These are phyloP conservation scores for Apodemia mormo DNA, from an alignment of 2,888 invertebrate genomes.

Conservation along the genomic window DNA sequence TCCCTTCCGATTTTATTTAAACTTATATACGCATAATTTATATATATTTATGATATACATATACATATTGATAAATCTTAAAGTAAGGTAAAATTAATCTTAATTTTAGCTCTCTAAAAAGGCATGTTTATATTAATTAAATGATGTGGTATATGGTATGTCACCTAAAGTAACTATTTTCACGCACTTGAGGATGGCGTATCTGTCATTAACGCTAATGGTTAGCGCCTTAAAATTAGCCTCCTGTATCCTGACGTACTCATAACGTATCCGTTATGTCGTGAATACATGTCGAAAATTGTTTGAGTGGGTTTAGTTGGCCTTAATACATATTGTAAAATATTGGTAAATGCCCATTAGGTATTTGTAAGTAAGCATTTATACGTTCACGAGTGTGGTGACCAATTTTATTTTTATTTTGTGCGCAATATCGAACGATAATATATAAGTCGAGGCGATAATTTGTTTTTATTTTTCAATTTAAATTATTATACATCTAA, in stretches of 20 bases:
- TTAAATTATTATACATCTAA: constrained; percentile 21
- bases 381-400: constrained; percentile 66
- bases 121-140: background rate
- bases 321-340: constrained; percentile 26
- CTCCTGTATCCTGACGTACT: constrained; percentile 30
- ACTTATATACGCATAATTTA: no score
- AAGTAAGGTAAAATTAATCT: background rate
- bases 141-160: background rate
- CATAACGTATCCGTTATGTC: constrained; percentile 34
- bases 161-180: background rate
- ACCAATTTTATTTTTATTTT: constrained; percentile 67
- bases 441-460: constrained; percentile 61
- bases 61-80: no score
- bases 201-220: background rate
- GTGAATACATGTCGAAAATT: constrained; percentile 41
- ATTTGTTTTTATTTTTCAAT: constrained; percentile 42
- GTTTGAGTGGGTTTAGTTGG: constrained; percentile 39
- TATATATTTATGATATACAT: no score
- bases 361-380: constrained; percentile 63
- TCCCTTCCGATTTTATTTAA: no score
- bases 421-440: constrained; percentile 65
- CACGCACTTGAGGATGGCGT: background rate
- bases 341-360: constrained; percentile 45
- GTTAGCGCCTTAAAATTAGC: background rate
- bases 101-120: background rate